Evolutionary conservation across 2,113 vertebrate genomes (phyloP), one percentile per base, ranked within the genome.

Genomic region (Psilopogon haemacephalus): DNA sequence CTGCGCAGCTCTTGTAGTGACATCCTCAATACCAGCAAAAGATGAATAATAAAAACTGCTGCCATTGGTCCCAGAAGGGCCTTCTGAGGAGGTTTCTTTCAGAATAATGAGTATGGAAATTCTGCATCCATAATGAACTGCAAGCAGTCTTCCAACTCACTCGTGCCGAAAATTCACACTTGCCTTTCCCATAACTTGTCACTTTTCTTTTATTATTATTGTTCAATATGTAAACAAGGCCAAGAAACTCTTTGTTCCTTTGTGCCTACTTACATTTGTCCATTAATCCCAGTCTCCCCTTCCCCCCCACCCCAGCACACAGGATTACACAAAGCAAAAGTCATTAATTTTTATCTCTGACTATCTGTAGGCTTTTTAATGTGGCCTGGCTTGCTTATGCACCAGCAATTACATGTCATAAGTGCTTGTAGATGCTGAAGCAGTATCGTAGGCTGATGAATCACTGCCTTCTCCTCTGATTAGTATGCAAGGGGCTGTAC

Each of bases 331-430:
- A 98, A 98, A 98, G 98, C 98, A 98, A 98, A 98, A 98, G 98
- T 98, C 98, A 98, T 98, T 98, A 98, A 98, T 98, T 98, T 98
- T 98, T 98, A 98, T 98, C 98, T 98, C 97, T 97, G 98, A 98
- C 97, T 98, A 98, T 98, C 98, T 98, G 97, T 98, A 97, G 98
- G 98, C 97, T 98, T 98, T 98, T 98, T 98, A 98, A 98, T 98
- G 98, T 98, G 98, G 98, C 98, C 98, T 97, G 97, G 97, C 97
- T 98, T 98, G 97, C 98, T 98, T 98, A 98, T 97, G 98, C 97
- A 98, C 98, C 97, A 98, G 98, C 98, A 98, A 98, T 98, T 98
- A 98, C 98, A 98, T 98, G 97, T 98, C 98, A 97, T 98, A 98
- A 98, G 98, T 98, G 98, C 98, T 97, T 98, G 97, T 98, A 98